Evolutionary conservation across 2,113 vertebrate species (phyloP).

Genomic region (Fulica atra): DNA sequence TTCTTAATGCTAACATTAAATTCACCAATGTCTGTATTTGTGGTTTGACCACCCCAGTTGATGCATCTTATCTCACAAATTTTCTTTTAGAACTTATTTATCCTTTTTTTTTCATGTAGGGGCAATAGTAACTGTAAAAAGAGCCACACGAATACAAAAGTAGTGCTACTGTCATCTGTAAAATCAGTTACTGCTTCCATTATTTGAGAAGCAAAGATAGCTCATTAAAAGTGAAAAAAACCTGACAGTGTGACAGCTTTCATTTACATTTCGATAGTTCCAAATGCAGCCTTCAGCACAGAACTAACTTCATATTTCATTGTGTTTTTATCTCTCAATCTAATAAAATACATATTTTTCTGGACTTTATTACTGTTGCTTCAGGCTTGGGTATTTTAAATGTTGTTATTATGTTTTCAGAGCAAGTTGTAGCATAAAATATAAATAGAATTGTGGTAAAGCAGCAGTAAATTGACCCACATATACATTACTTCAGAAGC

Average conservation of each 20-base stretch:
- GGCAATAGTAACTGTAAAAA: background rate
- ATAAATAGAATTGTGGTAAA: conserved; percentile 24
- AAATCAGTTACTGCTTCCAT: conserved; percentile 20
- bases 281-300: conserved; percentile 43
- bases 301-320: conserved; percentile 54
- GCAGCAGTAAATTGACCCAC: conserved; percentile 32
- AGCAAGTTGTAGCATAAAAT: conserved; percentile 30
- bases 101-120: background rate
- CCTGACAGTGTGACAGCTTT: conserved; percentile 52
- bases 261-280: conserved; percentile 50
- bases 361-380: conserved; percentile 43
- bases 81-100: background rate
- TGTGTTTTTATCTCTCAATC: conserved; percentile 50
- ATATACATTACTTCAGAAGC: conserved; percentile 10
- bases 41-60: background rate
- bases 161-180: background rate
- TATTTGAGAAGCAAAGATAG: conserved; percentile 38
- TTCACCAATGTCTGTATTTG: background rate
- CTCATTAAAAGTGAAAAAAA: conserved; percentile 57
- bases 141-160: background rate
- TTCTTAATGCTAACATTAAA: background rate
- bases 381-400: conserved; percentile 45
- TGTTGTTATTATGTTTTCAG: conserved; percentile 25
- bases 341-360: conserved; percentile 60
- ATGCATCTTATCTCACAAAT: background rate